Evolutionary conservation across 2,888 invertebrate species (phyloP).

Genomic region (Aleiodes alternator): DNA sequence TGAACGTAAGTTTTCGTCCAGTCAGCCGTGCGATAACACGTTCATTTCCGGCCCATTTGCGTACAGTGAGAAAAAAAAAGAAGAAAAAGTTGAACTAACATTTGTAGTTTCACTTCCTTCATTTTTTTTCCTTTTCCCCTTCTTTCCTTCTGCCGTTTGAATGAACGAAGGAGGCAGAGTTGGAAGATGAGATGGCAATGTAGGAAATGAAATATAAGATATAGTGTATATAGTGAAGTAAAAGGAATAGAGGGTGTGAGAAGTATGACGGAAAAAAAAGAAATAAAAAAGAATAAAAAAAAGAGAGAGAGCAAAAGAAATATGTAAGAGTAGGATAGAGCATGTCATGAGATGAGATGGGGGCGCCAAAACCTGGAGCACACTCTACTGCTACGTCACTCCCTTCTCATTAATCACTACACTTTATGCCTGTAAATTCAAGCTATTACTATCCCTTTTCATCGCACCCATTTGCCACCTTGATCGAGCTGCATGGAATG

Average conservation of each 20-base stretch:
- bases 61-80: slow-evolving; percentile 27
- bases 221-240: slow-evolving; percentile 5
- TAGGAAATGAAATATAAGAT: slow-evolving; percentile 45
- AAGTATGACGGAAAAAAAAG: slow-evolving; percentile 36
- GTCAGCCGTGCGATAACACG: slow-evolving; percentile 45
- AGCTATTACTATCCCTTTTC: slow-evolving; percentile 43
- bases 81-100: slow-evolving; percentile 5
- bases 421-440: slow-evolving; percentile 50
- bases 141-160: neutral
- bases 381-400: slow-evolving; percentile 68
- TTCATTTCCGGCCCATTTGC: slow-evolving; percentile 47
- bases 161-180: slow-evolving; percentile 1
- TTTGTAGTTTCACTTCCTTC: slow-evolving; percentile 4
- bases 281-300: slow-evolving; percentile 30
- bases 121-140: neutral
- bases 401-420: slow-evolving; percentile 71
- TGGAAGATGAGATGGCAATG: slow-evolving; percentile 40
- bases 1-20: slow-evolving; percentile 37
- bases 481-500: slow-evolving; percentile 59
- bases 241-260: slow-evolving; percentile 38
- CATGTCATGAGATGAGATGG: slow-evolving; percentile 58
- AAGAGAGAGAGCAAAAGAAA: slow-evolving; percentile 29
- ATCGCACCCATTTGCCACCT: slow-evolving; percentile 47
- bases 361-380: slow-evolving; percentile 59
- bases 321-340: slow-evolving; percentile 34